Evolutionary conservation across 2,888 invertebrate genomes (phyloP), one percentile per base, ranked within the genome.

Genomic region (Xestia c-nigrum): DNA sequence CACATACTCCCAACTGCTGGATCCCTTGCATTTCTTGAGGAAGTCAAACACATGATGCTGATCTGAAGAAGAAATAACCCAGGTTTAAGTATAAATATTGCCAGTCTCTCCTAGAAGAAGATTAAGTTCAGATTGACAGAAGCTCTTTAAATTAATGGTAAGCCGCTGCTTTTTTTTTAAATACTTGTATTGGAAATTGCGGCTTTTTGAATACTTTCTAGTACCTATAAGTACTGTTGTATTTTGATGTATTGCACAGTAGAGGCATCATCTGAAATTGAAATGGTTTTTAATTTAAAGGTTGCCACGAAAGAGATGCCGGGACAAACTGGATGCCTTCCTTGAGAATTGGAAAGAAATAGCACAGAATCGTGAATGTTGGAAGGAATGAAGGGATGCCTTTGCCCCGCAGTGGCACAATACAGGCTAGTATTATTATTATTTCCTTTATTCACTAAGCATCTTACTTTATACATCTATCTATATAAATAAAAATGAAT

Each of bases 261-360:
- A 5, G 88, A 85, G 0, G 77, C 63, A 57, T 92, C 91, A 21
- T 90, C 94, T 94, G 91, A 75, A 92, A 93, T 67, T 68, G 43
- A 79, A 80, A 79, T 24, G 2, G 14, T 43, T 10, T 9, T 43
- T 21, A 21, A 5, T 52, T 52, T 21, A 40, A 52, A 52, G 19
- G 16, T 50, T 5, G 16, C n/a, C n/a, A n/a, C n/a, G n/a, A n/a
- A n/a, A n/a, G n/a, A n/a, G n/a, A n/a, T n/a, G n/a, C n/a, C n/a
- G n/a, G n/a, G n/a, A n/a, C n/a, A n/a, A n/a, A n/a, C n/a, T n/a
- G n/a, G n/a, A n/a, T n/a, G n/a, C n/a, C n/a, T n/a, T n/a, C n/a
- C n/a, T n/a, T n/a, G n/a, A n/a, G n/a, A n/a, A n/a, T n/a, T n/a
- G n/a, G n/a, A n/a, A n/a, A n/a, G n/a, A n/a, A n/a, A n/a, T n/a